These are phyloP conservation scores for Anseranas semipalmata DNA, from an alignment of 2,113 vertebrate genomes.

Conservation along the genomic window DNA sequence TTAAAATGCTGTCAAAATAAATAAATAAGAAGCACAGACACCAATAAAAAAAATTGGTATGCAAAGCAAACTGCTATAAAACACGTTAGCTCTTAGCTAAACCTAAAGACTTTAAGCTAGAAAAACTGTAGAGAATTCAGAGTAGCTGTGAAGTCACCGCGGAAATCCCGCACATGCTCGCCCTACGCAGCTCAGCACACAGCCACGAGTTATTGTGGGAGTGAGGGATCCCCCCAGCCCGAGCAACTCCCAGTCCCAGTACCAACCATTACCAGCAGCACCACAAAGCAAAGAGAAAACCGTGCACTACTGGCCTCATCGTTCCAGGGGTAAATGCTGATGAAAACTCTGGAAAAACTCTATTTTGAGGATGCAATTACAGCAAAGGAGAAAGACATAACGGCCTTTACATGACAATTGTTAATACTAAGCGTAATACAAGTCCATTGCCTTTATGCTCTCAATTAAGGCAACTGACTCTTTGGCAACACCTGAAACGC, in stretches of 20 bases:
- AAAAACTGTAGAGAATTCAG: neutral
- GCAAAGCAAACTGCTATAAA: neutral
- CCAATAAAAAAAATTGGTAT: neutral
- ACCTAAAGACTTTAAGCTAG: neutral
- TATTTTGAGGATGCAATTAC: neutral
- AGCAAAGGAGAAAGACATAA: neutral
- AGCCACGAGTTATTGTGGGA: neutral
- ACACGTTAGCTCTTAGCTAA: neutral
- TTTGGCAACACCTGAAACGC: neutral
- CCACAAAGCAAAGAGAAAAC: neutral
- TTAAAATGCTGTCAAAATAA: neutral
- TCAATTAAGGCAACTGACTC: neutral
- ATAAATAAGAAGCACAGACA: neutral
- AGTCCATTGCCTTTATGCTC: fast-evolving
- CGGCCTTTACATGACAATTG: neutral
- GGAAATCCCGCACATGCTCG: fast-evolving
- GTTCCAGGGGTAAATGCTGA: neutral
- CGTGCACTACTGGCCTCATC: neutral
- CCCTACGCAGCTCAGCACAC: neutral
- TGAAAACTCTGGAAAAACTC: fast-evolving
- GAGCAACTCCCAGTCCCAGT: fast-evolving
- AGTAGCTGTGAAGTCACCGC: neutral
- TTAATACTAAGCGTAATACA: neutral
- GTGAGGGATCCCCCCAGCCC: neutral
- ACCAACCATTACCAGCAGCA: neutral